A percentile compares a stretch with the other conserved stretches of the same genome.
These are phyloP conservation scores for Flexamia atlantica DNA, from an alignment of 2,888 invertebrate species.

Conservation along the genomic window DNA sequence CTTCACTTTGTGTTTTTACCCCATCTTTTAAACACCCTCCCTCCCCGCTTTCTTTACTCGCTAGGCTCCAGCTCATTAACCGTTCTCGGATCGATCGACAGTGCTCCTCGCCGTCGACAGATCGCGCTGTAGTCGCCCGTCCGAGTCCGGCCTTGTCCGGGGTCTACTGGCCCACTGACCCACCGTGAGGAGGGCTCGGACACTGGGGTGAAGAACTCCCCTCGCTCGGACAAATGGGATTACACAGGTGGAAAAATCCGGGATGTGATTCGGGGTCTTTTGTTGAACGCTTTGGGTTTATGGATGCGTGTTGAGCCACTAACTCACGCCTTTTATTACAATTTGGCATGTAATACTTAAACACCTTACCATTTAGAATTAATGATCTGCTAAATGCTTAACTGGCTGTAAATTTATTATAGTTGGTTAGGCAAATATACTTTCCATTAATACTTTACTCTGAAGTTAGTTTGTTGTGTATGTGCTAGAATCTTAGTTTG, in stretches of 20 bases:
- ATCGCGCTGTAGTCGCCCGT: background rate
- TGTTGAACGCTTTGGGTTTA: too few relatives aligned
- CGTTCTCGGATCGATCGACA: constrained; percentile 62
- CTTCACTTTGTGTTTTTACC: constrained; percentile 67
- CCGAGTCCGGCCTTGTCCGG: background rate
- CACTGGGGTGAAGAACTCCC: background rate
- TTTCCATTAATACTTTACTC: too few relatives aligned
- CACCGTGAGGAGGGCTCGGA: background rate
- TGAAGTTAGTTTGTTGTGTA: too few relatives aligned
- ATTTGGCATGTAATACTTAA: too few relatives aligned
- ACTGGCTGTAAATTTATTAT: too few relatives aligned
- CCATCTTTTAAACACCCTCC: constrained; percentile 66
- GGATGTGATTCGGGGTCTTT: too few relatives aligned
- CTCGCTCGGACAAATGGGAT: background rate
- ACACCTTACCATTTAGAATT: too few relatives aligned
- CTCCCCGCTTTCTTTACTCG: constrained; percentile 65
- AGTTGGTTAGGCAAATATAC: too few relatives aligned
- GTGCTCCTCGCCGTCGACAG: background rate
- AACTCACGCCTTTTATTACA: too few relatives aligned
- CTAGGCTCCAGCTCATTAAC: constrained; percentile 65
- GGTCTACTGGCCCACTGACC: constrained; percentile 39
- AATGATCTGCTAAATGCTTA: too few relatives aligned
- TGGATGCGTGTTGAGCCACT: too few relatives aligned
- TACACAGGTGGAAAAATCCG: background rate
- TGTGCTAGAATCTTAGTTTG: too few relatives aligned